Percentiles rank a stretch among this genome's conserved stretches.
Conservation (phyloP, 1,140 invertebrate genomes). For the Zophobas morio region DNA sequence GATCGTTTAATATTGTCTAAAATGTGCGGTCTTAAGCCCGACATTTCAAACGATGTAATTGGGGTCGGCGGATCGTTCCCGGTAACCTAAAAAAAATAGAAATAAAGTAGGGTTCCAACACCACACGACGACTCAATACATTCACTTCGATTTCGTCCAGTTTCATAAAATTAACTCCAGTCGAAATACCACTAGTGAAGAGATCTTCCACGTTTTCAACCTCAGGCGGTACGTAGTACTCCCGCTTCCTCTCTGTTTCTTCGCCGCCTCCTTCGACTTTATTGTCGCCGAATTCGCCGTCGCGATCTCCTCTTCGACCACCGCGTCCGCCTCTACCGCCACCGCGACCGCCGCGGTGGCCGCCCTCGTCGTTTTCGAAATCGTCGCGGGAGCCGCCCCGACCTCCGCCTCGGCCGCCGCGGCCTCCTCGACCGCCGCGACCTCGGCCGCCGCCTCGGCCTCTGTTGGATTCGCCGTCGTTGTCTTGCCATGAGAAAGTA, state of each 20-base stretch:
- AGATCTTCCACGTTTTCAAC: slow-evolving; percentile 80
- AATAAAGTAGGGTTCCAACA: slow-evolving; percentile 31
- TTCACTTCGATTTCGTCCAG: slow-evolving; percentile 88
- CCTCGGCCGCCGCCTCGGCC: slow-evolving; percentile 41
- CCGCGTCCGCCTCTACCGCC: slow-evolving; percentile 40
- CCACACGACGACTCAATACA: slow-evolving; percentile 67
- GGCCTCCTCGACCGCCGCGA: slow-evolving; percentile 43
- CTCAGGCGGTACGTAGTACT: slow-evolving; percentile 88
- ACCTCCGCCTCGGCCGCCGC: slow-evolving; percentile 48
- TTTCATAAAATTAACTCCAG: slow-evolving; percentile 92
- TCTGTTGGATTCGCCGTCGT: slow-evolving; percentile 39
- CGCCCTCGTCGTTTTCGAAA: slow-evolving; percentile 33
- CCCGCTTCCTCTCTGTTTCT: slow-evolving; percentile 68
- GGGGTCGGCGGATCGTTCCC: slow-evolving; percentile 77
- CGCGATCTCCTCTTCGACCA: slow-evolving; percentile 44
- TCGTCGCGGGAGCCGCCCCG: slow-evolving; percentile 39
- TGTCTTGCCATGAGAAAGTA: slow-evolving; percentile 22
- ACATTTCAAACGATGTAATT: slow-evolving; percentile 80
- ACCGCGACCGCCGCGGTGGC: slow-evolving; percentile 45
- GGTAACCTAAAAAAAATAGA: slow-evolving; percentile 69
- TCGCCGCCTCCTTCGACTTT: slow-evolving; percentile 43
- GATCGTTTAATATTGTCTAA: slow-evolving; percentile 86
- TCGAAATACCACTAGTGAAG: slow-evolving; percentile 79
- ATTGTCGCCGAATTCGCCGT: slow-evolving; percentile 40
- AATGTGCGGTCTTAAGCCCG: slow-evolving; percentile 78